Percentiles rank a stretch among this genome's conserved stretches.
These are phyloP conservation scores for Hydrocynus forskahlii DNA, from an alignment of 2,797 vertebrate genomes.

Conservation along the genomic window DNA sequence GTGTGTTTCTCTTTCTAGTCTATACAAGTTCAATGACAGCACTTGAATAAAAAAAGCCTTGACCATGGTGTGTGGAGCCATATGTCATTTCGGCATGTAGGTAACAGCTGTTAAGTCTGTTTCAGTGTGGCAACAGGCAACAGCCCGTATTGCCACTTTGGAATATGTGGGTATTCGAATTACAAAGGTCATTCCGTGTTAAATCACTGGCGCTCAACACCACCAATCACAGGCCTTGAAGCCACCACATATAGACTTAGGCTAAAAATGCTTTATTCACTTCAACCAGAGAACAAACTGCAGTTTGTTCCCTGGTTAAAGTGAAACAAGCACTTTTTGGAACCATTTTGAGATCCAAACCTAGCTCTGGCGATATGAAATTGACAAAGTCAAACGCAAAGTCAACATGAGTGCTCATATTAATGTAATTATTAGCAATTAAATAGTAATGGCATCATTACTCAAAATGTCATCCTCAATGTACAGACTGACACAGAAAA, in stretches of 20 bases:
- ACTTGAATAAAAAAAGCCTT: background rate
- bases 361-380: no score
- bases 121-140: conserved; percentile 10
- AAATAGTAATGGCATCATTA: background rate
- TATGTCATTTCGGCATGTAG: conserved; percentile 29
- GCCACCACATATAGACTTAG: background rate
- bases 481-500: no score
- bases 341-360: background rate
- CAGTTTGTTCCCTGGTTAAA: background rate
- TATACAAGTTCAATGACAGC: background rate
- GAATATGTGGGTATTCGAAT: conserved; percentile 26
- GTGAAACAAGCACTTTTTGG: no score
- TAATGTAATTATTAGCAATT: background rate
- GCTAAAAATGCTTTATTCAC: background rate
- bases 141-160: conserved; percentile 3
- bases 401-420: background rate
- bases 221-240: background rate
- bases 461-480: background rate
- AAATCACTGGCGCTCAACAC: background rate
- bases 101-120: conserved; percentile 21
- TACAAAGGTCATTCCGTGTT: conserved; percentile 18
- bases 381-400: background rate
- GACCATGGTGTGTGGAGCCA: background rate
- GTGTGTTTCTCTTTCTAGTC: background rate
- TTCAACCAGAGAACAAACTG: no score